These are phyloP conservation scores for Drosophila setifemur DNA, from an alignment of 1,140 invertebrate species.

Conservation along the genomic window DNA sequence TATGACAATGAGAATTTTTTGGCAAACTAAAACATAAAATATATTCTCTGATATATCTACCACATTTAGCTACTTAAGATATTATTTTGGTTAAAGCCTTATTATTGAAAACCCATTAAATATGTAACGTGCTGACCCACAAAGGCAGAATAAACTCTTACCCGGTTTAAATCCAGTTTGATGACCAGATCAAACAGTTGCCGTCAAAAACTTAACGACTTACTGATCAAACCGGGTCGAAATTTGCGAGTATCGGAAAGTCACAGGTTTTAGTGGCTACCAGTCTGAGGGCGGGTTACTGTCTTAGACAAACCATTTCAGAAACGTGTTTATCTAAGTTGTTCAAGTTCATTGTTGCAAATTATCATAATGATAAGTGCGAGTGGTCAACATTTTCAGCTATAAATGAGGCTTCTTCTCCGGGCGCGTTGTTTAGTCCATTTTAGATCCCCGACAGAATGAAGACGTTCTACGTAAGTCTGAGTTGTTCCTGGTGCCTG, in stretches of 20 bases:
- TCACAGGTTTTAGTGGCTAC: background rate
- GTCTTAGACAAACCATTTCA: constrained; percentile 4
- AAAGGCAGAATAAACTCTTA: background rate
- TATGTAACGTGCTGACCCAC: no score
- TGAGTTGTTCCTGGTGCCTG: no score
- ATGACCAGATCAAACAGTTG: constrained; percentile 8
- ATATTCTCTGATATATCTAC: no score
- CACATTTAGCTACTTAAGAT: no score
- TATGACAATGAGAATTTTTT: background rate
- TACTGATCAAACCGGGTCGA: constrained; percentile 9
- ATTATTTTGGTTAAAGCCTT: no score
- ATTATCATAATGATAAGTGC: constrained; percentile 54
- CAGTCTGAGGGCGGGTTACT: constrained; percentile 20
- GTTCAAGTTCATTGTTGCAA: constrained; percentile 71
- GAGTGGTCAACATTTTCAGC: background rate
- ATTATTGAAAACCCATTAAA: no score
- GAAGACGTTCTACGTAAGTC: constrained; percentile 58
- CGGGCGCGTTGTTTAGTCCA: constrained; percentile 41
- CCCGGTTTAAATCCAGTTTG: background rate
- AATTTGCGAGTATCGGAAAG: constrained; percentile 4
- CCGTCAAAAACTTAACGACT: constrained; percentile 2
- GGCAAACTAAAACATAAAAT: background rate
- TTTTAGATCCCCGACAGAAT: constrained; percentile 26
- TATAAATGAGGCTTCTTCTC: constrained; percentile 42
- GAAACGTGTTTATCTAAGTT: constrained; percentile 61